A percentile compares a stretch with the other conserved stretches of the same genome.
Evolutionary conservation across 2,113 vertebrate species (phyloP).

Genomic region (Cyprinus carpio): DNA sequence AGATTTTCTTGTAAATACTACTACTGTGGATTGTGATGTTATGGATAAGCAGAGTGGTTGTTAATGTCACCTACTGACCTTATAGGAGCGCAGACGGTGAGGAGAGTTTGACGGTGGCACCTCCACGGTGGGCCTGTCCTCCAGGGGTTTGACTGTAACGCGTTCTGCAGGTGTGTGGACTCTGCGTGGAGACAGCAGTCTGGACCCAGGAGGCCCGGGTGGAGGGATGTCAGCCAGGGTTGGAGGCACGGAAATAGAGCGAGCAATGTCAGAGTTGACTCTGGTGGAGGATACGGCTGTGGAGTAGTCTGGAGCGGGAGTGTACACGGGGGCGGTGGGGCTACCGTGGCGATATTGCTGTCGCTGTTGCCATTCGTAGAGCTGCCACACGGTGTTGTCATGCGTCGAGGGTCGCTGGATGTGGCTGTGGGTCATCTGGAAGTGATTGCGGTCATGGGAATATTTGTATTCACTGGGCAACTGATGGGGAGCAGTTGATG

Average conservation of each 20-base stretch:
- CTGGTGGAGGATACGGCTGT: conserved; percentile 76
- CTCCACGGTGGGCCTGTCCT: conserved; percentile 76
- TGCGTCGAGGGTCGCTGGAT: conserved; percentile 68
- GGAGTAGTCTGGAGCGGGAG: conserved; percentile 81
- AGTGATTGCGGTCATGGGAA: conserved; percentile 91
- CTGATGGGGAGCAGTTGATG: conserved; percentile 73
- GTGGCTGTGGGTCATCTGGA: conserved; percentile 85
- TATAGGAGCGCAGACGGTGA: conserved; percentile 79
- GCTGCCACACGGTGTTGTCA: conserved; percentile 86
- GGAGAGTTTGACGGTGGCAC: conserved; percentile 80
- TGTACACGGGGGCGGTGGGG: conserved; percentile 86
- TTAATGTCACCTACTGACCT: conserved; percentile 72
- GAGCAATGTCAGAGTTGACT: conserved; percentile 51
- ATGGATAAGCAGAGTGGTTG: background rate
- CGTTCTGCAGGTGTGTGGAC: conserved; percentile 91
- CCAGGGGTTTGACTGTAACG: conserved; percentile 82
- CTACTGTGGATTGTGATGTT: background rate
- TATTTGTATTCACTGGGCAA: conserved; percentile 93
- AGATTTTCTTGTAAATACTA: background rate
- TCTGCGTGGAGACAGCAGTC: conserved; percentile 78
- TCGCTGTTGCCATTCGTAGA: conserved; percentile 96
- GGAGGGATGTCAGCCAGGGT: conserved; percentile 87
- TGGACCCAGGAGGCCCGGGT: conserved; percentile 73
- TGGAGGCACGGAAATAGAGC: conserved; percentile 82
- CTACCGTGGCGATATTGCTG: conserved; percentile 94